Evolutionary conservation across 2,113 vertebrate genomes (phyloP).

Genomic region (Gymnobelideus leadbeateri): DNA sequence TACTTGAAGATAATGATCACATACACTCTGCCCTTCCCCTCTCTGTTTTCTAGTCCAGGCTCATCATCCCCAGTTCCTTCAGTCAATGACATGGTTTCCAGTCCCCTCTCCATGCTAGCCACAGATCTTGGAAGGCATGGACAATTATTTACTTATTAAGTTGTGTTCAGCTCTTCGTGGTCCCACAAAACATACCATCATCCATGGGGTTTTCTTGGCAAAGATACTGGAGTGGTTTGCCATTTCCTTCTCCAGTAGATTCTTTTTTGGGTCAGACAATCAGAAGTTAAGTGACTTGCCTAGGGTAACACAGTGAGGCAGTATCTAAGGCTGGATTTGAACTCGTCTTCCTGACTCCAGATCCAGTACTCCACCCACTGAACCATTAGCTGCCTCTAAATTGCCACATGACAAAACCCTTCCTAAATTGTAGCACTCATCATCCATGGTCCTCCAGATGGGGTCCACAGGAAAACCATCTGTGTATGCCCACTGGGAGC

Average conservation of each 20-base stretch:
- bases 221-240: neutral
- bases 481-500: neutral
- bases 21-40: neutral
- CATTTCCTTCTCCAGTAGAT: neutral
- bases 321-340: neutral
- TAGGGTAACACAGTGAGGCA: neutral
- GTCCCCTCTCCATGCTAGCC: neutral
- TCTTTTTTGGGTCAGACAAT: neutral
- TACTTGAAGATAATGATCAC: neutral
- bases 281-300: neutral
- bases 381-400: neutral
- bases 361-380: neutral
- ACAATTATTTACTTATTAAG: neutral
- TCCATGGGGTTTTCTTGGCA: neutral
- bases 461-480: no score
- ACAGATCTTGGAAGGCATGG: neutral
- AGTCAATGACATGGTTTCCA: neutral
- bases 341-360: neutral
- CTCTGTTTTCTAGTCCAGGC: neutral
- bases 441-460: neutral
- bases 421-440: neutral
- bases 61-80: neutral
- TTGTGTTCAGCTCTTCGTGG: neutral
- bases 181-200: neutral
- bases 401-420: neutral